Conservation (phyloP, 2,113 vertebrate genomes). For the Nansenia antarctica region DNA sequence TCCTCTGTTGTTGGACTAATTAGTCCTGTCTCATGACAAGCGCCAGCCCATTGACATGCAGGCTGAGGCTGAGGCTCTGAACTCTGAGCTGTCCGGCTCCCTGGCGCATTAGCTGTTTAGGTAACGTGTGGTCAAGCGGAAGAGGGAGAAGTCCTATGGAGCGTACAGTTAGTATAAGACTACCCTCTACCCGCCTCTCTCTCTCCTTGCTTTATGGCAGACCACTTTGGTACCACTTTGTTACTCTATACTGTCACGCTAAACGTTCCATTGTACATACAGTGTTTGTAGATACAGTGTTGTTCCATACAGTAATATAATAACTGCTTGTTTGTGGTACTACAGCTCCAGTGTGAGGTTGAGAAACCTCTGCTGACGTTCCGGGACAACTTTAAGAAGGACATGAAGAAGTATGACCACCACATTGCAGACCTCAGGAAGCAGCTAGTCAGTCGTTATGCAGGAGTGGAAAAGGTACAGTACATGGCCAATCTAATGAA, state of each 20-base stretch:
- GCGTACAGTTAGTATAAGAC: not conserved
- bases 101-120: too few species aligned
- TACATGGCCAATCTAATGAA: not conserved
- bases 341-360: conserved; percentile 73
- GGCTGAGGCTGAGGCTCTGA: conserved; percentile 7
- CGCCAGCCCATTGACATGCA: not conserved
- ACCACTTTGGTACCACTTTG: too few species aligned
- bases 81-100: not conserved
- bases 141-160: conserved; percentile 26
- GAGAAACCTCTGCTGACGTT: conserved; percentile 94
- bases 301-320: not conserved
- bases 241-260: too few species aligned
- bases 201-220: not conserved
- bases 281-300: not conserved
- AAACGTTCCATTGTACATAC: not conserved
- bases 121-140: conserved; percentile 7
- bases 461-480: conserved; percentile 91
- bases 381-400: conserved; percentile 96
- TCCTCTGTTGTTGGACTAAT: conserved; percentile 47
- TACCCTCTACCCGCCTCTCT: not conserved
- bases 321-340: not conserved
- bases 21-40: conserved; percentile 28
- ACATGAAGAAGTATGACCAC: conserved; percentile 98
- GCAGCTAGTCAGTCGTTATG: conserved; percentile 90
- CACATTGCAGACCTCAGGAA: conserved; percentile 93